Evolutionary conservation across 1,140 invertebrate species (phyloP), one percentile per base, ranked within the genome.

Genomic region (Hyphantria cunea): DNA sequence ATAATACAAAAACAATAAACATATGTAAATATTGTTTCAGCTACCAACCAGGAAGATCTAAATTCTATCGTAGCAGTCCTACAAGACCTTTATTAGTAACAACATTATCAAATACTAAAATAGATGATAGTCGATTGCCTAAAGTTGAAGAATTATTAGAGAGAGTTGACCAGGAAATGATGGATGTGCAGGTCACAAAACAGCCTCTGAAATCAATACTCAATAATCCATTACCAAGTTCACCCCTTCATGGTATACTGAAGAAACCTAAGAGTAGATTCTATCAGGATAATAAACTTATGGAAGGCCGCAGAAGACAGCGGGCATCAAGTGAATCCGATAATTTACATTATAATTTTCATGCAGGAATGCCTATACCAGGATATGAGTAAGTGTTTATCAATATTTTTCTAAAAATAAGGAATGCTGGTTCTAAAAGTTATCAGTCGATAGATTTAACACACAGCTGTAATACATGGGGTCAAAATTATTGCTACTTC

Each of bases 161-260:
- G 60, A 90, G 82, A 71, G 75, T 89, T 17, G 88, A 89, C 31
- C 80, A 88, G 41, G 88, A 90, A 33, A 88, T 89, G 80, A 76
- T 86, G 74, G 86, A 90, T 55, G 73, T 88, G 11, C 66, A 76
- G 17, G 68, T 76, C 41, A 39, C 75, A 7, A 90, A 89, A 66
- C 86, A 86, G 50, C 88, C 88, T 14, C 66, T 90, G n/a, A 90
- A 90, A 68, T 87, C 88, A 54, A 90, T 90, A 80, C 82, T 89
- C 53, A 90, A 90, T 65, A 89, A 90, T 64, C 79, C 86, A 0
- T 64, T 83, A 59, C 77, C 77, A 39, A 89, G 81, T 65, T 80
- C 84, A 37, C 78, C 82, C 0, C 84, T 80, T 3, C 84, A 74
- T 39, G 78, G 87, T 32, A 90, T 90, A 64, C 74, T 90, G 17